Conservation (phyloP, 2,888 invertebrate genomes). For the Stramonita haemastoma region DNA sequence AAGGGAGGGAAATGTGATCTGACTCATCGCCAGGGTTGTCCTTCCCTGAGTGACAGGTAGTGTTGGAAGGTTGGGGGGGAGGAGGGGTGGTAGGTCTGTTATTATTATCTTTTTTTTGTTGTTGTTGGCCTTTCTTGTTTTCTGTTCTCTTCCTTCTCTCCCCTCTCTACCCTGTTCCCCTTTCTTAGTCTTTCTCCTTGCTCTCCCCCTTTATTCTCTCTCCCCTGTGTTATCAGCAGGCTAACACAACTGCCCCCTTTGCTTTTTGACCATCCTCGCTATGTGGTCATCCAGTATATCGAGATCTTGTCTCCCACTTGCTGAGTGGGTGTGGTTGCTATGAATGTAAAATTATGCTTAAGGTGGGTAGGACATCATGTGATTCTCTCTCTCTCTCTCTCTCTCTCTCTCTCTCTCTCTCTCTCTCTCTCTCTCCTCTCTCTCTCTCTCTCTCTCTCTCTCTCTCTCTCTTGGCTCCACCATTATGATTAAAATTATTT, state of each 20-base stretch:
- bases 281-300: too few relatives aligned
- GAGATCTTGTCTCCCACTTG: too few relatives aligned
- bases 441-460: neutral
- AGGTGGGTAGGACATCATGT: too few relatives aligned
- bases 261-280: neutral
- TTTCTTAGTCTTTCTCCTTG: neutral
- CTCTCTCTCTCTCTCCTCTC: neutral
- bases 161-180: neutral
- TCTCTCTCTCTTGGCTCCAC: neutral
- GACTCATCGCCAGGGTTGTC: slow-evolving; percentile 29
- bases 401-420: too few relatives aligned
- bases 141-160: neutral
- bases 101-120: neutral
- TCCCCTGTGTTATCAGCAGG: neutral
- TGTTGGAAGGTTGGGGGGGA: neutral
- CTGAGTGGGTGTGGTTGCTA: neutral
- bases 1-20: slow-evolving; percentile 30
- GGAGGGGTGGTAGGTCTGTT: neutral
- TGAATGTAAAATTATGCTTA: neutral
- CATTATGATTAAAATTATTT: too few relatives aligned
- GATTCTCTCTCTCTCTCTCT: too few relatives aligned
- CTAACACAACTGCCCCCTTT: neutral
- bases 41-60: slow-evolving; percentile 19
- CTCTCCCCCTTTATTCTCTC: neutral
- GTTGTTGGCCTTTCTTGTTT: neutral